Evolutionary conservation across 2,888 invertebrate genomes (phyloP), one percentile per base, ranked within the genome.

Genomic region (Eupithecia pulchellata): DNA sequence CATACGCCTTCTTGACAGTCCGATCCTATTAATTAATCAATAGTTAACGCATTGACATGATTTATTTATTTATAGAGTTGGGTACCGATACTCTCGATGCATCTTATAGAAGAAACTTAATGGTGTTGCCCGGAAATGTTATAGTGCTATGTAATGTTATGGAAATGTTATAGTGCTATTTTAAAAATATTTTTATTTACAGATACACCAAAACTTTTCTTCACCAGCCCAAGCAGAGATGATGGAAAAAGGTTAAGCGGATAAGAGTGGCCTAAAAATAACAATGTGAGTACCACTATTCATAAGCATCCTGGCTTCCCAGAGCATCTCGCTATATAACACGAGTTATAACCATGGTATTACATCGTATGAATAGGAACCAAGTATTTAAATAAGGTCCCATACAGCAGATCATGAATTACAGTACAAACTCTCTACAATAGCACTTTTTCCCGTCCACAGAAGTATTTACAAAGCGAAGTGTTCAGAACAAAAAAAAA

Each of bases 201-300:
- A 92, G 93, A 75, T 78, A 70, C 81, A 61, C 68, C 78, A 75
- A 78, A 80, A 68, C 75, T 81, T 80, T 80, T 74, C 81, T 85
- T 84, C 84, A 66, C 79, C 78, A 75, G 77, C 74, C 75, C 80
- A 81, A 74, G 75, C 79, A 89, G 93, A 91, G 81, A 94, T 93
- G 93, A 92, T 84, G 87, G 93, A 90, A 85, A 93, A 93, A 86
- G 93, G 93, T 84, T 93, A 89, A 92, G 86, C 75, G 77, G 78
- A 84, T 78, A 78, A 73, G 82, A 75, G 80, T 71, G 84, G 89
- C 79, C 83, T 76, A 85, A 77, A 77, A 83, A 89, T 90, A 88
- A 93, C 87, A 93, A 94, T 94, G 93, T 94, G 86, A 94, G 93
- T 92, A 79, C 52, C 13, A 32, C 32, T 60, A 11, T 32, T 57